These are phyloP conservation scores for Formicarius rufipectus DNA, from an alignment of 2,113 vertebrate species.

Conservation along the genomic window DNA sequence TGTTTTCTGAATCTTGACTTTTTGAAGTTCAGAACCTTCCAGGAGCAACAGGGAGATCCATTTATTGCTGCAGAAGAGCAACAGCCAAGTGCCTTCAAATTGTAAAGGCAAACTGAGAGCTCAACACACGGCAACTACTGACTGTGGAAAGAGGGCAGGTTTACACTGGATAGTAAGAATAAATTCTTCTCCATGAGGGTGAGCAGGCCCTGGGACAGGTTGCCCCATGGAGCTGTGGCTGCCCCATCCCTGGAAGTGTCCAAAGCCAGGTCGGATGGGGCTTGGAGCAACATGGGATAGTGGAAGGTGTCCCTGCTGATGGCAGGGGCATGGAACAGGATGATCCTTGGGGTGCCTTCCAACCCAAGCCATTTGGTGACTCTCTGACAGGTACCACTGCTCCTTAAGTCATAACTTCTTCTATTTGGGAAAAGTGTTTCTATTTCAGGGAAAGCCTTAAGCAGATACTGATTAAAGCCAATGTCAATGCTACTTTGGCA, in stretches of 20 bases:
- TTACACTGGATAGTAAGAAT: not conserved
- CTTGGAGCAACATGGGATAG: not conserved
- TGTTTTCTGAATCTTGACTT: not conserved
- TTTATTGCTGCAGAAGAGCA: not conserved
- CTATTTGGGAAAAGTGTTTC: not conserved
- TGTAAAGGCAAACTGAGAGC: not conserved
- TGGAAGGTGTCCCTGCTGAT: not conserved
- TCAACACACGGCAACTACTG: not conserved
- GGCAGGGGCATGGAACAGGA: too few relatives aligned
- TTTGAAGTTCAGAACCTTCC: not conserved
- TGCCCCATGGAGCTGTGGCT: not conserved
- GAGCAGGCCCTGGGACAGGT: not conserved
- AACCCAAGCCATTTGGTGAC: not conserved
- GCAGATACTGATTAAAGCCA: not conserved
- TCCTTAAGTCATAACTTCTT: not conserved
- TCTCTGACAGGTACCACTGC: not conserved
- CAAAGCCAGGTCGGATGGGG: not conserved
- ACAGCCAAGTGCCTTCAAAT: not conserved
- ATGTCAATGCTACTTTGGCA: not conserved
- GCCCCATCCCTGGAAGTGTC: not conserved
- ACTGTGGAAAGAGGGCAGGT: not conserved
- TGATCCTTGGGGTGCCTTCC: not conserved
- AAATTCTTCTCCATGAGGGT: not conserved
- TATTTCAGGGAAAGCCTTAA: not conserved
- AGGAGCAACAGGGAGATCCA: not conserved